phyloP scores from a whole-genome alignment of 2,888 invertebrate species.

The Rhamnusium bicolor region DNA sequence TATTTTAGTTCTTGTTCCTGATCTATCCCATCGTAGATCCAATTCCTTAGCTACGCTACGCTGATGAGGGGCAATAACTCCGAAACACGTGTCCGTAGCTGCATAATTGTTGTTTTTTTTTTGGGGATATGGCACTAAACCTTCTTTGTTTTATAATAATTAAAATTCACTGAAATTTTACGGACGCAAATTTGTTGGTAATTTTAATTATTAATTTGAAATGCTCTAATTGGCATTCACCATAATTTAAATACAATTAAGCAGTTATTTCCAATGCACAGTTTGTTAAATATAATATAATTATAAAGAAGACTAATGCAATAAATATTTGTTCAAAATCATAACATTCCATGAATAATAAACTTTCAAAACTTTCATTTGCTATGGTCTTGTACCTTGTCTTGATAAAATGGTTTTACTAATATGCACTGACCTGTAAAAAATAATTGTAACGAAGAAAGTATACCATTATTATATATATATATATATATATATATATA shows the following conservation, averaged over 20 bases:
- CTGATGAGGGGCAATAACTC: no score
- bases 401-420: constrained; percentile 16
- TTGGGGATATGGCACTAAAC: no score
- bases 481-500: background rate
- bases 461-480: background rate
- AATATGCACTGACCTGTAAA: constrained; percentile 25
- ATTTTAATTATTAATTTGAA: constrained; percentile 1
- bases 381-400: constrained; percentile 9
- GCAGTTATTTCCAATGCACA: background rate
- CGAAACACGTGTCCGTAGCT: no score
- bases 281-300: constrained; percentile 1
- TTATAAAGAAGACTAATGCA: background rate
- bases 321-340: constrained; percentile 7
- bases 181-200: background rate
- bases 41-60: no score
- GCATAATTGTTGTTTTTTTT: no score
- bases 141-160: no score
- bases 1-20: no score
- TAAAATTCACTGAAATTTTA: background rate
- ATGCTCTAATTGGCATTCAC: background rate
- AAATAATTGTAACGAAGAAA: constrained; percentile 17
- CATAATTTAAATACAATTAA: constrained; percentile 26
- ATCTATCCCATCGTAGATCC: no score
- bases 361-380: constrained; percentile 37
- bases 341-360: constrained; percentile 4